Evolutionary conservation across 2,797 vertebrate genomes (phyloP), one percentile per base, ranked within the genome.

Genomic region (Sandelia bainsii): DNA sequence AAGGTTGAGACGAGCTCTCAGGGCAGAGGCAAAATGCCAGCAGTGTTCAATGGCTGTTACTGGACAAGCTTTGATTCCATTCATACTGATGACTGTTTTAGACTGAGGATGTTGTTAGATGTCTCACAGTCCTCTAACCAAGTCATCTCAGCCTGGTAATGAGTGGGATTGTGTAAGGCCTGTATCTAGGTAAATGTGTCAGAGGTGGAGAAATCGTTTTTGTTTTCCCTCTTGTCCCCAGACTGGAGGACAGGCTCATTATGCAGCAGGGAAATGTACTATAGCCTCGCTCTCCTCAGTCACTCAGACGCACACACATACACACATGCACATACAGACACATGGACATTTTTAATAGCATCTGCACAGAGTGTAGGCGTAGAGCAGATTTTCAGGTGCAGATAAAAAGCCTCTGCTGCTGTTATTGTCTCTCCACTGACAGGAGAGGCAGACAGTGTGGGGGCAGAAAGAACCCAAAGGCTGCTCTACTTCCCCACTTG

Each of bases 391-490:
- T 89, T 82, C 72, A 34, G 87, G 91, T 85, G 72, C 68, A 85
- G 85, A 90, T 90, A 83, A 87, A 75, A 49, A 90, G 90, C 80
- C 81, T 88, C 62, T 77, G 60, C 69, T 79, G 77, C 73, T 19
- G 83, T 93, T 92, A 91, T 92, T 88, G 75, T 83, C 79, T 74
- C 69, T 1, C 67, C 48, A 46, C 90, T 91, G 90, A 90, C 84
- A 58, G 67, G 50, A 85, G 66, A 83, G 62, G 75, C 88, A 90
- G 92, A 88, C 80, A 75, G 85, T 78, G 84, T 84, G 85, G 77
- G 84, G 88, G 73, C 77, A 72, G 44, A 66, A 62, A 73, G 52
- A 69, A 59, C 48, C 45, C 52, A 50, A 48, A 51, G 64, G 62
- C 60, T 50, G 44, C 59, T 34, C 59, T 19, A 62, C 60, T 75